Base-by-base conservation (phyloP, 2,888 invertebrate species). In the Cynaeus angustus region DNA sequence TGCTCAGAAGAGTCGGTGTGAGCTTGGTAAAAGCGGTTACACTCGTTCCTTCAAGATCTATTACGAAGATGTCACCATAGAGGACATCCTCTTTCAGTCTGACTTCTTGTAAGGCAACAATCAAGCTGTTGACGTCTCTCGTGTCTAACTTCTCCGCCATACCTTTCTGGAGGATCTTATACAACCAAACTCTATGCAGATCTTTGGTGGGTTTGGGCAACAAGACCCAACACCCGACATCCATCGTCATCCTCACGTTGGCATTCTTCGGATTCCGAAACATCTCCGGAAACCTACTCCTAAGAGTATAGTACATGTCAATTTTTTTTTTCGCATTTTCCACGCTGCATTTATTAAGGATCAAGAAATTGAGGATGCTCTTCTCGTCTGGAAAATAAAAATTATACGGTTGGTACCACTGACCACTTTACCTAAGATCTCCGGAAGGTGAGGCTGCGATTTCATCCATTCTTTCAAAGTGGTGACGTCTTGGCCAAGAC, bases 231-330 rank as follows among this genome's bases (percentile, higher is more conserved):
- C 10, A 50, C 48, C 1, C 9, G 5, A n/a, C n/a, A n/a, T n/a
- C n/a, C n/a, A n/a, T n/a, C n/a, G n/a, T n/a, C n/a, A n/a, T n/a
- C n/a, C n/a, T n/a, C n/a, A n/a, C n/a, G n/a, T n/a, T n/a, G n/a
- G n/a, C n/a, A n/a, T n/a, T n/a, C n/a, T n/a, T n/a, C n/a, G n/a
- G n/a, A n/a, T 72, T 69, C 7, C 73, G 61, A 33, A 72, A 79
- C 13, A 79, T 71, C 56, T 79, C 79, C 1, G 79, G 79, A 21
- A 75, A 64, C 10, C 73, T 43, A 0, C 68, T 46, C 12, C 75
- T 66, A 1, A 74, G 46, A 0, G 74, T 77, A 66, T 78, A 79
- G 53, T 75, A 79, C 50, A 69, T 73, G 37, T 78, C 78, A 9
- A 79, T 70, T n/a, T 28, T 50, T 3, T 10, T 5, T 28, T 50